Conservation (phyloP, 2,797 vertebrate species). For the Galagoides demidoff region DNA sequence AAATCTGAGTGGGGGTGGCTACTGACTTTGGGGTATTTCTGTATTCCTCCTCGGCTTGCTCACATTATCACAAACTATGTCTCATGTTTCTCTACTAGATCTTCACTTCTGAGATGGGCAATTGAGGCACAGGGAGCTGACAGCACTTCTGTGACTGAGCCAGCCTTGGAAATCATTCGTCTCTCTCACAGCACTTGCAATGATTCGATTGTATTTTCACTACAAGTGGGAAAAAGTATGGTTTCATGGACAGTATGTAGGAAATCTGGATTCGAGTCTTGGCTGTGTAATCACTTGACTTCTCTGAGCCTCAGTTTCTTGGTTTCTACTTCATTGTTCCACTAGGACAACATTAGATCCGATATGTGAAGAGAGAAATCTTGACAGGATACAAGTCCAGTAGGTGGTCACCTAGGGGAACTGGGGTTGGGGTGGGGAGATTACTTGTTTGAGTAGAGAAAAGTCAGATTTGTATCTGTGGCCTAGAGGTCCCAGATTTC, state of each 20-base stretch:
- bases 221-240: background rate
- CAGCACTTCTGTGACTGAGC: background rate
- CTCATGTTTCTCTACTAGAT: background rate
- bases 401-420: background rate
- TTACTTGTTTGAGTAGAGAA: background rate
- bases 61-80: background rate
- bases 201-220: background rate
- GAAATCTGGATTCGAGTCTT: background rate
- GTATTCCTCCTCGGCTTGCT: background rate
- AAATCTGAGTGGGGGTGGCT: background rate
- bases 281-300: background rate
- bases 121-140: constrained; percentile 21
- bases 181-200: background rate
- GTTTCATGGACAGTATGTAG: background rate
- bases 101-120: background rate
- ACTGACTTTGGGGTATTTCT: constrained; percentile 4
- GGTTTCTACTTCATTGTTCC: background rate
- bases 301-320: background rate
- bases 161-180: background rate
- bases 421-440: background rate
- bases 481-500: background rate
- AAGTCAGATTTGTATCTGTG: background rate
- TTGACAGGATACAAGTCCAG: background rate
- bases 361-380: background rate
- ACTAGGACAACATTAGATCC: background rate